Percentiles rank a stretch among this genome's conserved stretches.
Evolutionary conservation across 2,888 invertebrate genomes (phyloP).

Genomic region (Epiblema foenella): DNA sequence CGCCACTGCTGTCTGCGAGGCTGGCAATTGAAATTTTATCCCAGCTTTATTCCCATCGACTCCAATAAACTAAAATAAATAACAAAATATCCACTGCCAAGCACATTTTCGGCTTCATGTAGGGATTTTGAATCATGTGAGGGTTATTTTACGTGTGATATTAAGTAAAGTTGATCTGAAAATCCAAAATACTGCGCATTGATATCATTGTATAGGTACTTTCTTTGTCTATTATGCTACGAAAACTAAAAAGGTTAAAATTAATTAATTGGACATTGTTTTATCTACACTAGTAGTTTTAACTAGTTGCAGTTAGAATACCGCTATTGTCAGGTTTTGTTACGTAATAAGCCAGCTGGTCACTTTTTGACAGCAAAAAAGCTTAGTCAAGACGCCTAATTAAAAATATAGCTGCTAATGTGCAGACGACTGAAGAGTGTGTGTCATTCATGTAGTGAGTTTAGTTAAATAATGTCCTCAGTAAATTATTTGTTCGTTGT

Average conservation of each 20-base stretch:
- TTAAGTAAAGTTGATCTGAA: slow-evolving; percentile 46
- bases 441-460: too few species aligned
- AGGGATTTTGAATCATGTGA: slow-evolving; percentile 69
- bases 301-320: too few species aligned
- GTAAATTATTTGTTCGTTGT: too few species aligned
- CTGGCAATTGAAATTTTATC: slow-evolving; percentile 83
- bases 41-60: slow-evolving; percentile 75
- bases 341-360: too few species aligned
- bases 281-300: too few species aligned
- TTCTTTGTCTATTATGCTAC: not conserved
- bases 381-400: too few species aligned
- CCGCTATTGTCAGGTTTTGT: too few species aligned
- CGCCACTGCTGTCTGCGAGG: slow-evolving; percentile 73
- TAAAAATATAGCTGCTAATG: not conserved
- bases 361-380: too few species aligned
- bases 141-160: slow-evolving; percentile 57
- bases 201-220: not conserved
- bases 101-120: slow-evolving; percentile 48
- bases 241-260: too few species aligned
- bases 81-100: slow-evolving; percentile 65
- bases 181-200: not conserved
- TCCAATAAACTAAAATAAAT: slow-evolving; percentile 78
- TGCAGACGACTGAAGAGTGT: too few species aligned
- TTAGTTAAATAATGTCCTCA: not conserved
- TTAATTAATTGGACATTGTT: too few species aligned